Conservation (phyloP, 2,797 vertebrate species). For the Dendrocincla tyrannina region DNA sequence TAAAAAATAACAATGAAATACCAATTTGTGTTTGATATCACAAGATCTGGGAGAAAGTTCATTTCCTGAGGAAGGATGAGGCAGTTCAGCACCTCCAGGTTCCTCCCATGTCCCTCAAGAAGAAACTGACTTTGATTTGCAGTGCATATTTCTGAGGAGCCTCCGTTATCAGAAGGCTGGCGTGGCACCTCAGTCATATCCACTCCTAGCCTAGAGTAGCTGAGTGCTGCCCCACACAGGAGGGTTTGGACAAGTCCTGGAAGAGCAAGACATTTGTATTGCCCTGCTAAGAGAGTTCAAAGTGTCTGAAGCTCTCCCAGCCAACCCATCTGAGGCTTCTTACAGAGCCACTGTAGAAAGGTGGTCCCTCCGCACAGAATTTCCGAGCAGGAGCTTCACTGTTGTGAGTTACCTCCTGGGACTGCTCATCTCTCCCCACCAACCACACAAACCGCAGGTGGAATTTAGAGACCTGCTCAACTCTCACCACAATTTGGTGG, state of each 20-base stretch:
- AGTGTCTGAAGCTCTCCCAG: neutral
- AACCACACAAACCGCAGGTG: neutral
- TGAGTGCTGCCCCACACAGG: neutral
- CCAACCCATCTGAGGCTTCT: neutral
- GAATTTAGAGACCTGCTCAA: neutral
- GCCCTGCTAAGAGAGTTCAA: neutral
- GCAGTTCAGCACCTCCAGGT: neutral
- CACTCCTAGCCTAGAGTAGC: neutral
- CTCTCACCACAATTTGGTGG: neutral
- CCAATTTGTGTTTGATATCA: neutral
- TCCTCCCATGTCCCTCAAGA: neutral
- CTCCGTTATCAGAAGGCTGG: neutral
- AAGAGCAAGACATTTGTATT: neutral
- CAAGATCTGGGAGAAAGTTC: neutral
- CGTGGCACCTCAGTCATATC: neutral
- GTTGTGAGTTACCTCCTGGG: neutral
- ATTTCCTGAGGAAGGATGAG: neutral
- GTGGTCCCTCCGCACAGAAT: rapidly evolving
- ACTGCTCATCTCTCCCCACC: rapidly evolving
- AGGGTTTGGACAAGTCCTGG: neutral
- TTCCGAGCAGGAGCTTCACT: neutral
- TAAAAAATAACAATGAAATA: neutral
- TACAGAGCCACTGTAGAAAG: neutral
- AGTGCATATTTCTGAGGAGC: neutral
- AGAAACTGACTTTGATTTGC: neutral